Conservation (phyloP, 2,888 invertebrate species). For the Diogma glabrata region DNA sequence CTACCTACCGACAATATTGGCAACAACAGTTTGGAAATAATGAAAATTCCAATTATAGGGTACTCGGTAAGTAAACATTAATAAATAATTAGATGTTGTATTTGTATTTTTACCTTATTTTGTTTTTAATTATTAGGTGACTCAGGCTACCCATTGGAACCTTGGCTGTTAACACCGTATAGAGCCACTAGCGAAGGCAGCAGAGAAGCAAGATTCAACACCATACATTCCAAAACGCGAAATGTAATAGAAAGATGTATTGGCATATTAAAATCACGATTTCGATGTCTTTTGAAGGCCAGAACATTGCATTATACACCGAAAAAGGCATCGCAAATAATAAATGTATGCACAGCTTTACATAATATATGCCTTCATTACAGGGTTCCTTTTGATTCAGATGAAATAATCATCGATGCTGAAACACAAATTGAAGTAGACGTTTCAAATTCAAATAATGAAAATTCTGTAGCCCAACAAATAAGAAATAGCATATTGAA, state of each 20-base stretch:
- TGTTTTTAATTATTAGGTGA: too few species aligned
- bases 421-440: not conserved
- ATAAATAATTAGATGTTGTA: not conserved
- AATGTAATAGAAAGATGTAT: not conserved
- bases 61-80: not conserved
- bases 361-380: not conserved
- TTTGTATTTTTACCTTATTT: not conserved
- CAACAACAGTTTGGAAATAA: not conserved
- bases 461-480: not conserved
- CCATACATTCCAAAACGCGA: not conserved
- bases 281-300: not conserved
- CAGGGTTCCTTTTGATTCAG: too few species aligned
- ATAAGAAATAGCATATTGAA: not conserved
- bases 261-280: not conserved
- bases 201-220: not conserved
- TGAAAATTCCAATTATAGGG: not conserved
- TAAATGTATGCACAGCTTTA: not conserved
- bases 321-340: not conserved
- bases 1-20: not conserved
- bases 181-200: not conserved
- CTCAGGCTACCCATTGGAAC: too few species aligned
- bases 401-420: not conserved
- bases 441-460: not conserved
- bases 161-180: not conserved
- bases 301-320: too few species aligned